These are phyloP conservation scores for Marronus borbonicus DNA, from an alignment of 2,888 invertebrate genomes.

Conservation along the genomic window DNA sequence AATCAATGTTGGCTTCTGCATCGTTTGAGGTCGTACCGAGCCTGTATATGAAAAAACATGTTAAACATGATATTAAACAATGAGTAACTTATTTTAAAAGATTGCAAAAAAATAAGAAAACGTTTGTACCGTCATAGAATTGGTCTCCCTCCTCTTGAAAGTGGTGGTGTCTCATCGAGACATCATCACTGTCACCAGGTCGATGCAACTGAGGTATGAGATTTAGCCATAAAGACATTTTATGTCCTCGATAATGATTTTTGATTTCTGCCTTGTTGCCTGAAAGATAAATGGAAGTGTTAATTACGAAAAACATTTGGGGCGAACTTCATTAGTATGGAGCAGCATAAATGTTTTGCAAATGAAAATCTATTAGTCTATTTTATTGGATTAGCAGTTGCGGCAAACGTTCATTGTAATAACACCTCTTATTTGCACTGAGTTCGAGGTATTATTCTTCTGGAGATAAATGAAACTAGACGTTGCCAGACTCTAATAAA, in stretches of 20 bases:
- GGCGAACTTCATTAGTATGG: too few relatives aligned
- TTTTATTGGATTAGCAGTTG: too few relatives aligned
- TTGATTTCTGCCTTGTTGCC: conserved; percentile 84
- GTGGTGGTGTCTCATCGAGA: conserved; percentile 91
- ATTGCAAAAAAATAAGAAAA: background rate
- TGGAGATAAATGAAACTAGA: too few relatives aligned
- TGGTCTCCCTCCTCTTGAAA: conserved; percentile 86
- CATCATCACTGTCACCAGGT: conserved; percentile 85
- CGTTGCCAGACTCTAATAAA: too few relatives aligned
- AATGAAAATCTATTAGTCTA: too few relatives aligned
- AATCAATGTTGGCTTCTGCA: conserved; percentile 78
- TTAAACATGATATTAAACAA: background rate
- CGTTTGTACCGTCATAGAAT: conserved; percentile 82
- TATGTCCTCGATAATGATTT: conserved; percentile 94
- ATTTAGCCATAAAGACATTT: conserved; percentile 94
- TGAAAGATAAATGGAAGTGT: conserved; percentile 63
- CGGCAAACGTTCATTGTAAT: too few relatives aligned
- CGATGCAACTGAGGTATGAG: conserved; percentile 92
- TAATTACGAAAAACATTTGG: too few relatives aligned
- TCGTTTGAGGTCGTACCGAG: conserved; percentile 82
- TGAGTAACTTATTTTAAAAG: background rate
- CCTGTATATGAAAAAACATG: conserved; percentile 70
- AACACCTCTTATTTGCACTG: too few relatives aligned
- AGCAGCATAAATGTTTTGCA: too few relatives aligned
- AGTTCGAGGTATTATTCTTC: too few relatives aligned